Base-by-base conservation (phyloP, 2,888 invertebrate genomes). In the Isoperla grammatica region DNA sequence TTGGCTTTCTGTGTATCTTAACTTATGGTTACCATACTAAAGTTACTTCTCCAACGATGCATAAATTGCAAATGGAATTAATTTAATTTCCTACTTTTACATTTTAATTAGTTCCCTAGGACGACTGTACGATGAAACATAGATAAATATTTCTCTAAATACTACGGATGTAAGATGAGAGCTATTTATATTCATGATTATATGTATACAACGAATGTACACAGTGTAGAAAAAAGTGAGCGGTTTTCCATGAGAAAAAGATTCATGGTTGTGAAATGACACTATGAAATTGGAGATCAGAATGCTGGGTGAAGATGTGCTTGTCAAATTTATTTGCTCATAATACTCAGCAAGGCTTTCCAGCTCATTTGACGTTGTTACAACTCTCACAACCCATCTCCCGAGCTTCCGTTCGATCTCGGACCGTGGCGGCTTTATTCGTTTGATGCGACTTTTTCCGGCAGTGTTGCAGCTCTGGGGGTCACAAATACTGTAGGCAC, bases 171-270 rank as follows among this genome's bases (percentile, higher is more conserved):
- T 45, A 45, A 19, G 45, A 45, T 45, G 45, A 45, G n/a, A 11
- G 17, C 15, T 50, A 53, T 53, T 35, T 59, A 23, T 35, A 45
- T 53, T 53, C 46, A 59, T 42, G 46, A 45, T 55, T 13, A 40
- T 23, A 61, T 49, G 42, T 55, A 55, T 61, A 61, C 43, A 40
- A 50, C 58, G 46, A 46, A 59, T 61, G 55, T 61, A 59, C 59
- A 62, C 23, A 17, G 53, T 62, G 56, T 59, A 59, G 59, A 61
- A 62, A 59, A 62, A 62, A 55, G 59, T 62, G 62, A 62, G 53
- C 56, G 45, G 61, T 61, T 53, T 40, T 15, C 20, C 35, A n/a
- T 48, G 49, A 48, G 49, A 49, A 37, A 56, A 40, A 45, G 29
- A 43, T 29, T 42, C 48, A 48, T 48, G 48, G 20, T 22, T 48